Evolutionary conservation across 2,888 invertebrate genomes (phyloP).

Genomic region (Caenorhabditis afra): DNA sequence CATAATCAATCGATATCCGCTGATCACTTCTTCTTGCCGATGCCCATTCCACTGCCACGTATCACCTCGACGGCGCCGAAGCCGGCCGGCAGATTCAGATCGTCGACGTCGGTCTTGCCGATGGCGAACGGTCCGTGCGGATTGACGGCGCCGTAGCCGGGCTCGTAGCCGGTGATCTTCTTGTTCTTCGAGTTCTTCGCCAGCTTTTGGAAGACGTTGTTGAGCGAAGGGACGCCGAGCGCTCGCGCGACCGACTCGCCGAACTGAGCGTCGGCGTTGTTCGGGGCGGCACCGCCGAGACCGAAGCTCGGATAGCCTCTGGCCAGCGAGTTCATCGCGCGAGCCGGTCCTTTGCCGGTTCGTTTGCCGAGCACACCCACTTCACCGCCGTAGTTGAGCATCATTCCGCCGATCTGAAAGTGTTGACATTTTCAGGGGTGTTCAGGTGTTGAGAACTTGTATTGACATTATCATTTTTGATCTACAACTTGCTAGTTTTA

Average conservation of each 20-base stretch:
- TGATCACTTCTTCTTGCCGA: conserved; percentile 73
- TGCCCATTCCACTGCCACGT: conserved; percentile 74
- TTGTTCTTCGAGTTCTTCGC: conserved; percentile 63
- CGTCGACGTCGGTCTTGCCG: conserved; percentile 73
- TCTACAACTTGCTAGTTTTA: too few species aligned
- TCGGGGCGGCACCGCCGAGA: conserved; percentile 41
- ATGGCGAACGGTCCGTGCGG: conserved; percentile 72
- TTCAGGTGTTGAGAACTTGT: too few species aligned
- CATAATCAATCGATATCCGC: background rate
- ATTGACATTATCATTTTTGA: too few species aligned
- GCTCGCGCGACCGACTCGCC: conserved; percentile 52
- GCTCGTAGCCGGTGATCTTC: conserved; percentile 69
- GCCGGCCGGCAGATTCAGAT: conserved; percentile 71
- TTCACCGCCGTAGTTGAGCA: conserved; percentile 74
- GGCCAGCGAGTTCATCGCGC: conserved; percentile 68
- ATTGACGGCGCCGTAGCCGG: conserved; percentile 75
- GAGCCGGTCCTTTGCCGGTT: conserved; percentile 72
- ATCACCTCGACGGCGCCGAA: conserved; percentile 73
- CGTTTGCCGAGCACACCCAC: conserved; percentile 72
- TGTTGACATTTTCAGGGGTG: too few species aligned
- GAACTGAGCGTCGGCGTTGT: conserved; percentile 34
- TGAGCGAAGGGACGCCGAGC: conserved; percentile 63
- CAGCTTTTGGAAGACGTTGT: conserved; percentile 60
- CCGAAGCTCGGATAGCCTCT: conserved; percentile 63
- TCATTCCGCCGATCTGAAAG: conserved; percentile 74